A percentile compares a stretch with the other conserved stretches of the same genome.
Evolutionary conservation across 2,113 vertebrate genomes (phyloP).

Genomic region (Lepus europaeus): DNA sequence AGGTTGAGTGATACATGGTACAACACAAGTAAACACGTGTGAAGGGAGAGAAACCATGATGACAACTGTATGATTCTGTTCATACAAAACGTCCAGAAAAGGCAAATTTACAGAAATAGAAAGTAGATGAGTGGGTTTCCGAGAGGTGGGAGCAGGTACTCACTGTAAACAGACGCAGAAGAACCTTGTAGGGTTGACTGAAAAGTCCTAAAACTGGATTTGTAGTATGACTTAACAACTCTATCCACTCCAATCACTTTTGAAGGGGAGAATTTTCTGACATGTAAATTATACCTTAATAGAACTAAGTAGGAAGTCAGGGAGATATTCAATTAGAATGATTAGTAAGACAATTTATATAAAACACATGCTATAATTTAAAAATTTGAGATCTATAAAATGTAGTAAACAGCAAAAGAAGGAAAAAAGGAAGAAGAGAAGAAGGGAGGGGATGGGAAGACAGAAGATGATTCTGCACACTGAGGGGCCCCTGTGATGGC

Average conservation of each 20-base stretch:
- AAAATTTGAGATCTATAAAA: constrained; percentile 23
- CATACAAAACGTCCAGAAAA: neutral
- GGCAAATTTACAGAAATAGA: neutral
- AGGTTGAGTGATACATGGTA: neutral
- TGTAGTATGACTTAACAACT: neutral
- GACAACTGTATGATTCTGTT: neutral
- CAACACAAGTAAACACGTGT: neutral
- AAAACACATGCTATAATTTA: neutral
- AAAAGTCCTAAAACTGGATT: constrained; percentile 30
- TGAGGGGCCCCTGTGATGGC: neutral
- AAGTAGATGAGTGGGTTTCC: neutral
- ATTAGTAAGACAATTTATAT: constrained; percentile 17
- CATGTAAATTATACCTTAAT: neutral
- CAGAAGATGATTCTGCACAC: too few relatives aligned
- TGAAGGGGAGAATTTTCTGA: neutral
- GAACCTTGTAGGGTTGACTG: neutral
- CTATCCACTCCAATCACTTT: neutral
- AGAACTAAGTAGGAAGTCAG: neutral
- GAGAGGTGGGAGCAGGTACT: neutral
- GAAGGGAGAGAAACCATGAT: neutral
- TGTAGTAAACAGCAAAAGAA: neutral
- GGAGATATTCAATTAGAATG: neutral
- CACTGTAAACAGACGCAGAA: neutral
- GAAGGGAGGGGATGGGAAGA: neutral
- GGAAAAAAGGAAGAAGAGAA: neutral